These are phyloP conservation scores for Brachirus orientalis DNA, from an alignment of 2,113 vertebrate genomes.

Conservation along the genomic window DNA sequence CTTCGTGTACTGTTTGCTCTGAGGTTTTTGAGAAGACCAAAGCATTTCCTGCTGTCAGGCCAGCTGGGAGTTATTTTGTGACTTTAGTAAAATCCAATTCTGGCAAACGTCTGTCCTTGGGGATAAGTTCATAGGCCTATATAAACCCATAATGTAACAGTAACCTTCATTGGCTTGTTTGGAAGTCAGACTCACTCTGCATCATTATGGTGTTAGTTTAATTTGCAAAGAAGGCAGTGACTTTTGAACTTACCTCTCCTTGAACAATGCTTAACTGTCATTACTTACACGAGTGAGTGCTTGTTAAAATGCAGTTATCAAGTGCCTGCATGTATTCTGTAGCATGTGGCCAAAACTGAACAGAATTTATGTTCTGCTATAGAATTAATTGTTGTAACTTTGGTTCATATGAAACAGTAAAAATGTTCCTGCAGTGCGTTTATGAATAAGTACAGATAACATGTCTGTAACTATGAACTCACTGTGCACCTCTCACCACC, in stretches of 20 bases:
- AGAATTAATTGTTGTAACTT: not conserved
- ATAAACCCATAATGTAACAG: constrained; percentile 81
- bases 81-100: constrained; percentile 79
- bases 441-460: not conserved
- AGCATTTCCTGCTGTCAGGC: constrained; percentile 78
- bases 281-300: not conserved
- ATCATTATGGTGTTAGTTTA: constrained; percentile 50
- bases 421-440: not conserved
- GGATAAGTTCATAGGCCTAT: constrained; percentile 77
- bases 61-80: constrained; percentile 83
- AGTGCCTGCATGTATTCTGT: not conserved
- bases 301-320: not conserved
- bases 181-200: constrained; percentile 36
- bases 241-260: constrained; percentile 41
- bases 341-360: not conserved
- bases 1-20: constrained; percentile 79
- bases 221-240: constrained; percentile 56
- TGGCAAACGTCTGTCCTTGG: constrained; percentile 78
- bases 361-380: not conserved
- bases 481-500: not conserved
- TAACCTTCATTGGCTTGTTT: constrained; percentile 71
- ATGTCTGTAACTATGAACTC: not conserved
- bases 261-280: constrained; percentile 4
- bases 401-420: not conserved
- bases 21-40: constrained; percentile 81